Base-by-base conservation (phyloP, 2,888 invertebrate species). In the Phalera bucephala region DNA sequence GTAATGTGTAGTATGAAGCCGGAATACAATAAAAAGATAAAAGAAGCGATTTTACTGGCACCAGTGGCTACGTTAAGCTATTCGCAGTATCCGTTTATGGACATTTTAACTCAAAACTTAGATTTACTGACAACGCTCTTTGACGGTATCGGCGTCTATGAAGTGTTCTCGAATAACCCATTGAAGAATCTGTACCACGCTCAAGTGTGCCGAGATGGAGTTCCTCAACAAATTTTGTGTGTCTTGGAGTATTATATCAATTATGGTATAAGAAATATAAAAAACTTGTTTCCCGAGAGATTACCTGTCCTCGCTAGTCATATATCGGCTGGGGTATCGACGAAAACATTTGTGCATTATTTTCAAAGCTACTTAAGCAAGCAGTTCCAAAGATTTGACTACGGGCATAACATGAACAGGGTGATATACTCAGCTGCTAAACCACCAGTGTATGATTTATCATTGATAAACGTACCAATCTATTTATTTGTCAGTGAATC, bases 241-340 rank as follows among this genome's bases (percentile, higher is more conserved):
- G 62, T 72, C 20, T 45, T 80, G 20, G 81, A 84, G 49, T 80
- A 61, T 43, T 71, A 67, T 32, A 22, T 78, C 2, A 75, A 67
- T 45, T 82, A 70, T 47, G 87, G 86, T 1, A 34, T 86, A 31
- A 65, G 42, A 28, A 63, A 76, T 40, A 51, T 81, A 10, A 72
- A 47, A 1, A 75, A 80, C 54, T 44, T 87, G 17, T 59, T 76
- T 32, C 33, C 57, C 5, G 63, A 70, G 7, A 76, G 61, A 45
- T 67, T 83, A n/a, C 71, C 80, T 14, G 64, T 76, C 8, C 58
- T 87, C 17, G 66, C 80, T 29, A 78, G 79, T 52, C 87, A 88
- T 38, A 73, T 82, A 33, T 80, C 84, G 1, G 73, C 82, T 6
- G 86, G 85, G 1, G 58, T 78, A 0, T 82, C 87, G 7, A 59